Evolutionary conservation across 2,113 vertebrate genomes (phyloP).

Genomic region (Bostrychus sinensis): DNA sequence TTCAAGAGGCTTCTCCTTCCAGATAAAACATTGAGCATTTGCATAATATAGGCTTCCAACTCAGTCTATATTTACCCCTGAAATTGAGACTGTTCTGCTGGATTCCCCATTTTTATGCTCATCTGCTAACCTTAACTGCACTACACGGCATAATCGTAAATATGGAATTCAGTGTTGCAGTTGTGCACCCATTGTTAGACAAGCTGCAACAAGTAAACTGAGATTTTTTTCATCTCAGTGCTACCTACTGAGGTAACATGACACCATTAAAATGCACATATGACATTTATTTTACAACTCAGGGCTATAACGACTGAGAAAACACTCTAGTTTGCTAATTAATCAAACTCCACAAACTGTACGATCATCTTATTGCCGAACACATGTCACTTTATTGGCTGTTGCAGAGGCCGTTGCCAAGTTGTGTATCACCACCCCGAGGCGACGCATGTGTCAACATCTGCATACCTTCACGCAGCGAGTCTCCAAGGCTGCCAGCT

Average conservation of each 20-base stretch:
- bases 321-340: neutral
- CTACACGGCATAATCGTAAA: conserved; percentile 1
- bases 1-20: conserved; percentile 37
- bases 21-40: conserved; percentile 58
- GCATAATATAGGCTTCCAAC: conserved; percentile 59
- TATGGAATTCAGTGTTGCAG: conserved; percentile 32
- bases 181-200: conserved; percentile 33
- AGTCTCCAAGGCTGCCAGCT: conserved; percentile 46
- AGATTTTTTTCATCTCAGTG: neutral
- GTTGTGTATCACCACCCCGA: conserved; percentile 42
- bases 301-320: neutral
- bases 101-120: conserved; percentile 11
- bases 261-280: neutral
- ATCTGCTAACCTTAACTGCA: conserved; percentile 40
- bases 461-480: conserved; percentile 59
- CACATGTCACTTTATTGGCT: conserved; percentile 51
- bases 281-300: neutral
- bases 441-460: conserved; percentile 64
- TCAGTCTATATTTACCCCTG: conserved; percentile 55
- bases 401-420: conserved; percentile 35
- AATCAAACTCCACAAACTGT: conserved; percentile 2
- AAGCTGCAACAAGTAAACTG: conserved; percentile 38
- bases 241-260: conserved; percentile 2
- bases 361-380: conserved; percentile 13
- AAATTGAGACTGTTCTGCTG: conserved; percentile 43